Evolutionary conservation across 2,113 vertebrate species (phyloP).

Genomic region (Acrocephalus kingi): DNA sequence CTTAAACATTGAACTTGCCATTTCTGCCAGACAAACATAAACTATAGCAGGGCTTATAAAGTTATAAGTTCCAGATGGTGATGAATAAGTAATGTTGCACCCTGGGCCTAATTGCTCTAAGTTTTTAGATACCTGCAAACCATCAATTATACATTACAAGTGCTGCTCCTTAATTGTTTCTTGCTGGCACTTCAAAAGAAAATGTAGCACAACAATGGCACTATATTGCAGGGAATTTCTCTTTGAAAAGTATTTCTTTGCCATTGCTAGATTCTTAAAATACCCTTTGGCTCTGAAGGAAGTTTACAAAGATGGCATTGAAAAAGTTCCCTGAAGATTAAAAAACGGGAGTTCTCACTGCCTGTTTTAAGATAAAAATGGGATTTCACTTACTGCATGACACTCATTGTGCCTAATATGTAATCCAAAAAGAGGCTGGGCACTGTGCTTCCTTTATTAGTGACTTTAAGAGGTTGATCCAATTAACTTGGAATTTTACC

Average conservation of each 20-base stretch:
- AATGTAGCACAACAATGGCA: slow-evolving; percentile 41
- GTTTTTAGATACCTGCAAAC: slow-evolving; percentile 62
- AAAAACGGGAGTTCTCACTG: background rate
- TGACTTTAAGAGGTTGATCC: background rate
- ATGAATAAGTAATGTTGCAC: slow-evolving; percentile 62
- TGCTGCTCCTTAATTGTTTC: slow-evolving; percentile 62
- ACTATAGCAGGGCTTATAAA: slow-evolving; percentile 23
- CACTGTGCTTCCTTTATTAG: background rate
- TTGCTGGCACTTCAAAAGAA: slow-evolving; percentile 56
- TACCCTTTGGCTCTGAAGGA: background rate
- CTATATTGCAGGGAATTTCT: slow-evolving; percentile 15
- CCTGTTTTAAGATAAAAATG: background rate
- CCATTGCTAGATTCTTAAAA: background rate
- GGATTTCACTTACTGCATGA: background rate
- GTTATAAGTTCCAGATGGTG: slow-evolving; percentile 63
- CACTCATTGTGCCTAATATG: background rate
- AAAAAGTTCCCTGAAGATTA: background rate
- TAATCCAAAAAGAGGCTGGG: background rate
- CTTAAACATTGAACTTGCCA: slow-evolving; percentile 31
- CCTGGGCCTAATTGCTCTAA: slow-evolving; percentile 59
- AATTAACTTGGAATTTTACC: background rate
- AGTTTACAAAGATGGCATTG: background rate
- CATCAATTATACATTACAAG: slow-evolving; percentile 67
- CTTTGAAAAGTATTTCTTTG: slow-evolving; percentile 19
- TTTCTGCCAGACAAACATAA: slow-evolving; percentile 64